Base-by-base conservation (phyloP, 1,140 invertebrate species). In the Drosophila neocordata region DNA sequence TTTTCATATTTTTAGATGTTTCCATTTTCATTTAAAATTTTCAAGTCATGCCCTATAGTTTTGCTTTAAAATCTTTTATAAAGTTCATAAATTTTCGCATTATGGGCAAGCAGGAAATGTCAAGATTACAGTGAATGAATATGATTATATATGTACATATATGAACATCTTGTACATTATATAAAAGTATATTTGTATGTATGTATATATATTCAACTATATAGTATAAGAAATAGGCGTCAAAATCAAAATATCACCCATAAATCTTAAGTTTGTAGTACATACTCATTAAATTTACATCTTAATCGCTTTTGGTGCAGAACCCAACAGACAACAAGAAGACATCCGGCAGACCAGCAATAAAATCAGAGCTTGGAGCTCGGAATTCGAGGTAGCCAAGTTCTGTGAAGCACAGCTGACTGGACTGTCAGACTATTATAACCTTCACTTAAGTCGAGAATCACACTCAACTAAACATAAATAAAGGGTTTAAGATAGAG, bases 281-380 rank as follows among this genome's bases (percentile, higher is more conserved):
- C 63, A 52, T 69, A 41, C 52, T 71, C 82, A 80, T 87, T 82
- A 69, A 88, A 82, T 87, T 87, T 88, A 88, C 82, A 87, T 87
- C 70, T 79, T 82, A 88, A 88, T 82, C 71, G 83, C 61, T 71
- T 74, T 79, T 77, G 59, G 71, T 62, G 68, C 65, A 77, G 74
- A 68, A 64, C 59, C 41, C n/a, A 66, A 6, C 13, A 44, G 37
- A n/a, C 7, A 13, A 48, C 20, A 66, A 75, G 65, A 82, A 87
- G 82, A 73, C 82, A 87, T 87, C 82, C 82, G 82, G 78, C 78
- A 81, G 69, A 81, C 65, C 70, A 72, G 38, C 38, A 15, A 15
- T 44, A 5, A 67, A 75, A 76, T 65, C n/a, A n/a, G 67, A 70
- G 37, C 59, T 64, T 68, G 59, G 57, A 69, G 57, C 66, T 72